These are phyloP conservation scores for Tinamus major DNA, from an alignment of 2,797 vertebrate genomes.

Conservation along the genomic window DNA sequence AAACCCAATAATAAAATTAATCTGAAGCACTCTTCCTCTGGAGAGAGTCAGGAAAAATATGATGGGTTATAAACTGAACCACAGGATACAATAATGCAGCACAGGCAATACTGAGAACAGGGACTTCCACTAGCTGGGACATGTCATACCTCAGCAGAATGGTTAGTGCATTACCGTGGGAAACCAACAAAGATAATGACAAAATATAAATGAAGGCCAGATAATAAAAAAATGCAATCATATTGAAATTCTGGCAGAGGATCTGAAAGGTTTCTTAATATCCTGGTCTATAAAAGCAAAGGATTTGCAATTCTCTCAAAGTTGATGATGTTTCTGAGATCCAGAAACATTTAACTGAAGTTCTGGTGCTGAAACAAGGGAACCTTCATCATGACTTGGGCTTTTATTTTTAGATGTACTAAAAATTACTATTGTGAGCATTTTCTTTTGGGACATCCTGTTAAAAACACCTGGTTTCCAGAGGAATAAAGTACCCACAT, in stretches of 20 bases:
- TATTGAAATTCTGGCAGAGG: background rate
- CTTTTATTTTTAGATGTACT: background rate
- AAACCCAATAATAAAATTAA: conserved; percentile 74
- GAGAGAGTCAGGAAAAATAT: conserved; percentile 45
- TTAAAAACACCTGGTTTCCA: background rate
- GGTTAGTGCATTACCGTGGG: background rate
- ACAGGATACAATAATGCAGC: conserved; percentile 29
- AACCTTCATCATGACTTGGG: background rate
- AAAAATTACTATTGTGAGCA: background rate
- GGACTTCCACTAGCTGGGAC: conserved; percentile 7
- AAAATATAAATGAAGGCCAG: background rate
- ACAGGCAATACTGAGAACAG: conserved; percentile 10
- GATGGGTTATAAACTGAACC: conserved; percentile 53
- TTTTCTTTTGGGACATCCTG: background rate
- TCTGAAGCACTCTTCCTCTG: conserved; percentile 37
- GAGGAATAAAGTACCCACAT: background rate
- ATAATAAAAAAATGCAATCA: background rate
- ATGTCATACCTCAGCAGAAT: conserved; percentile 17
- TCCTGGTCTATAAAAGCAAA: background rate
- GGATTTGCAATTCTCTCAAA: background rate
- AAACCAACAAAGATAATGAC: background rate
- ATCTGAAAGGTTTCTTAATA: background rate
- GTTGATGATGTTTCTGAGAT: background rate
- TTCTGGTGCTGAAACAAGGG: background rate
- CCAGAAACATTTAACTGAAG: background rate